Conservation (phyloP, 2,888 invertebrate genomes). For the Rotaria sp. region DNA sequence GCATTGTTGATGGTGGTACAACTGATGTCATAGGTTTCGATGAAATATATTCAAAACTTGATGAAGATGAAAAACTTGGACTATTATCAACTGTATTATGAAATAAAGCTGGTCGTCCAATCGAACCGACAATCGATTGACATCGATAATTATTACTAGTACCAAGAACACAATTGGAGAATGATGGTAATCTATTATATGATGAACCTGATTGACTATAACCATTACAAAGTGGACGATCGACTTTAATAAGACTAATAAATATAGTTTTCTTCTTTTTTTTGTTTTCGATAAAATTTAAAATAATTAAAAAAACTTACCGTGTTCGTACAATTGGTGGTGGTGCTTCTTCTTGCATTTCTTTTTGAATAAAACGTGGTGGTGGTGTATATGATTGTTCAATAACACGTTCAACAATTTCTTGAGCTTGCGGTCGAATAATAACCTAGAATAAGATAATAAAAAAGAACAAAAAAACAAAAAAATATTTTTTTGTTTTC, state of each 20-base stretch:
- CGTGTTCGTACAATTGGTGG: conserved; percentile 40
- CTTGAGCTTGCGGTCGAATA: conserved; percentile 40
- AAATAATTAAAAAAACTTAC: background rate
- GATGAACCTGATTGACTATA: background rate
- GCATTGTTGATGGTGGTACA: too few relatives aligned
- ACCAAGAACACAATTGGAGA: background rate
- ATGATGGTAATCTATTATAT: background rate
- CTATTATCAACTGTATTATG: background rate
- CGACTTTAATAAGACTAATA: conserved; percentile 36
- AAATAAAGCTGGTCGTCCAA: background rate
- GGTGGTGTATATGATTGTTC: conserved; percentile 40
- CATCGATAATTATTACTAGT: background rate
- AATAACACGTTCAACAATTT: conserved; percentile 41
- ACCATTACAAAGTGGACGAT: conserved; percentile 23
- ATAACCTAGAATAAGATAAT: conserved; percentile 22
- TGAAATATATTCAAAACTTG: conserved; percentile 22
- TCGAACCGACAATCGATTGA: background rate
- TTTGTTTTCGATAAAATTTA: background rate
- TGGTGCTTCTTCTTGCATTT: conserved; percentile 39
- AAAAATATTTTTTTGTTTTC: background rate
- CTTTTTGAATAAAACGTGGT: conserved; percentile 39
- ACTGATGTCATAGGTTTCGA: background rate
- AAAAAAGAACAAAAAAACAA: background rate
- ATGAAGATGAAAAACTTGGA: background rate
- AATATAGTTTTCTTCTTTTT: background rate